A percentile compares a stretch with the other conserved stretches of the same genome.
phyloP scores from a whole-genome alignment of 2,888 invertebrate species.

The Hipparchia sbordonii region DNA sequence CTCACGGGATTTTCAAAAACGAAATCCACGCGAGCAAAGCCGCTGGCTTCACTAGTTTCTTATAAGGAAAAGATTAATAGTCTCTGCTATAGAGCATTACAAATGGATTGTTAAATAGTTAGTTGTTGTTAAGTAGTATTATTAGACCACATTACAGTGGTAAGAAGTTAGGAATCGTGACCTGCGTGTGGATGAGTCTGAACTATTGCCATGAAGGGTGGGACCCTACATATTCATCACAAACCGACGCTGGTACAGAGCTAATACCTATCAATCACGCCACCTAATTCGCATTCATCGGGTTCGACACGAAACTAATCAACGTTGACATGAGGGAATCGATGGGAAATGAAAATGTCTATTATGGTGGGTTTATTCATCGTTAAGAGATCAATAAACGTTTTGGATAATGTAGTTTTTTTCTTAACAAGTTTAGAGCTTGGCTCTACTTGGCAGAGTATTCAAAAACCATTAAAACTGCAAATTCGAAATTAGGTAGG shows the following conservation, averaged over 20 bases:
- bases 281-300: slow-evolving; percentile 6
- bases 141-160: no score
- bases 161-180: not conserved
- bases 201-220: not conserved
- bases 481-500: no score
- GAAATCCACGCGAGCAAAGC: no score
- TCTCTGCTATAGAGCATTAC: no score
- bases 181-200: not conserved
- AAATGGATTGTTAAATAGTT: no score
- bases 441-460: no score
- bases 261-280: slow-evolving; percentile 15
- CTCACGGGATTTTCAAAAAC: no score
- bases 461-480: no score
- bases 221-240: not conserved
- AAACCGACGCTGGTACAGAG: not conserved
- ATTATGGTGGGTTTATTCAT: not conserved
- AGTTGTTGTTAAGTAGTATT: no score
- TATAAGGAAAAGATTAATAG: no score
- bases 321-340: slow-evolving; percentile 4
- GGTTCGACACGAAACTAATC: slow-evolving; percentile 12
- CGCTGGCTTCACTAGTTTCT: no score
- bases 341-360: not conserved
- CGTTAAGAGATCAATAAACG: not conserved
- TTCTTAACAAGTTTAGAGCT: no score
- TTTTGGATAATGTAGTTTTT: not conserved